A percentile compares a stretch with the other conserved stretches of the same genome.
Evolutionary conservation across 1,140 invertebrate genomes (phyloP).

Genomic region (Aphelenchoides besseyi): DNA sequence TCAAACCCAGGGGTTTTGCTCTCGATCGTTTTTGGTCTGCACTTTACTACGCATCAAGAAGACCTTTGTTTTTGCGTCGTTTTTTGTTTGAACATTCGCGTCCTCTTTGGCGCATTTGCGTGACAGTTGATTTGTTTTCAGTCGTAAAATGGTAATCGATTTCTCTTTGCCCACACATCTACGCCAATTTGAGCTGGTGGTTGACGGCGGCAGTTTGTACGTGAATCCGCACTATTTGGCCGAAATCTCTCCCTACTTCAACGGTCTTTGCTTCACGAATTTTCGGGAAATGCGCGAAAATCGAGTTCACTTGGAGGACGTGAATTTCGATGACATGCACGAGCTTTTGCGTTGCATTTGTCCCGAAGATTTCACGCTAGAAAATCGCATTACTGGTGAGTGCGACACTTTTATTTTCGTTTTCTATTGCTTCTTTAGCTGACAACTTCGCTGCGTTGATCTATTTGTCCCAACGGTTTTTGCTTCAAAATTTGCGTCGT

Average conservation of each 20-base stretch:
- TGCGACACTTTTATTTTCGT: not conserved
- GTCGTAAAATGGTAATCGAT: constrained; percentile 38
- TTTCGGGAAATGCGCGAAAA: constrained; percentile 36
- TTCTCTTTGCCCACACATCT: constrained; percentile 27
- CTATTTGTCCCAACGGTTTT: constrained; percentile 35
- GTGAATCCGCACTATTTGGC: constrained; percentile 48
- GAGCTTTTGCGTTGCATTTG: constrained; percentile 43
- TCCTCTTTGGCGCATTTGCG: too few relatives aligned
- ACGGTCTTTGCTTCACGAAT: constrained; percentile 40
- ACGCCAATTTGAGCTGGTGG: constrained; percentile 42
- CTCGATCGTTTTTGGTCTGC: too few relatives aligned
- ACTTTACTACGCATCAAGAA: too few relatives aligned
- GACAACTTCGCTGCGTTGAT: constrained; percentile 43
- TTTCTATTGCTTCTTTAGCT: constrained; percentile 32
- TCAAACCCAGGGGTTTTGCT: too few relatives aligned
- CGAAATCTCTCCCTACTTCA: constrained; percentile 47
- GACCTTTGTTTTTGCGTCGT: too few relatives aligned
- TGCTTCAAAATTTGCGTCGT: constrained; percentile 27
- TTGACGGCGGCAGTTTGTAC: constrained; percentile 35
- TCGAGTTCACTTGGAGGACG: constrained; percentile 36
- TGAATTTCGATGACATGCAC: constrained; percentile 39
- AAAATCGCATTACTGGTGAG: constrained; percentile 31
- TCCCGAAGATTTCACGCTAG: constrained; percentile 38
- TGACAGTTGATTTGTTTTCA: too few relatives aligned
- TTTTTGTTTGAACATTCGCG: too few relatives aligned